Base-by-base conservation (phyloP, 2,113 vertebrate genomes). In the Sebastes schlegelii region DNA sequence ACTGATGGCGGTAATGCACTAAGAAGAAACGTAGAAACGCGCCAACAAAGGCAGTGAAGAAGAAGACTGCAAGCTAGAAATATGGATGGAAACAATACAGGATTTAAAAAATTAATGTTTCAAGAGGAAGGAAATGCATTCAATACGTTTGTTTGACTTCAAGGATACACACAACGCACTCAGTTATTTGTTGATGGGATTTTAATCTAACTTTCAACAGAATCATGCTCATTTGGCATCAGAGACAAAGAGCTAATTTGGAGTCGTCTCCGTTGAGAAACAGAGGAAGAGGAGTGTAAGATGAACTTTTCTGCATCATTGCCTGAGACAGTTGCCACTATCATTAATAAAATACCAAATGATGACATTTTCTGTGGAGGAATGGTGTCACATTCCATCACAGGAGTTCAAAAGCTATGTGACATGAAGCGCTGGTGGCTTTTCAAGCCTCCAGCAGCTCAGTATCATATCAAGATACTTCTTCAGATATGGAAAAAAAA, bases 341-440 rank as follows among this genome's bases (percentile, higher is more conserved):
- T 54, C 74, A 46, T 65, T 45, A 23, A 55, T 55, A 76, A 45
- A 54, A 65, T 45, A 65, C 48, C n/a, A 65, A 65, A 76, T 55
- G n/a, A 45, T 54, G 48, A 45, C 62, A 76, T 55, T 46, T 55
- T 55, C 74, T 40, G 49, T 12, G 14, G 26, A 52, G 60, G 12
- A 54, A 64, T 16, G 19, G 16, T 55, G 61, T 76, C 61, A 45
- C 74, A 8, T 55, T 55, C 19, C 6, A 54, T 65, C 23, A 23
- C 48, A 76, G n/a, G 4, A 64, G 61, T 55, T 76, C 40, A 76
- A 65, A 51, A 54, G 19, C 26, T 43, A 11, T 17, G 49, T 21
- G 61, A 43, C 34, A 23, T 5, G 40, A 55, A 54, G 46, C 17
- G 2, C 10, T 21, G 4, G 60, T 16, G 34, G 19, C 43, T 76